Base-by-base conservation (phyloP, 2,797 vertebrate genomes). In the Heliangelus exortis region DNA sequence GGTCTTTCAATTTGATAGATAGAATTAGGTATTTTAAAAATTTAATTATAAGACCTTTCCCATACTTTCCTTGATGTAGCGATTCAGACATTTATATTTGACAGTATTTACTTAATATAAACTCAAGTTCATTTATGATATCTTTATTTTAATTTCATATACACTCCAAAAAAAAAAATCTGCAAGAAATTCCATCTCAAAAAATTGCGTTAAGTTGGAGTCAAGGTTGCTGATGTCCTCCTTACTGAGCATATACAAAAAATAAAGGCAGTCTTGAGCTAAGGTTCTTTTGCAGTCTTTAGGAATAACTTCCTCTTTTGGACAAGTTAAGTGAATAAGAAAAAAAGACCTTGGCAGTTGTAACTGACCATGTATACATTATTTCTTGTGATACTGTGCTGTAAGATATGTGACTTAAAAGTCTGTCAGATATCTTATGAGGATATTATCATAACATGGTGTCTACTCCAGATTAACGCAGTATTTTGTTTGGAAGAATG, bases 401-500 rank as follows among this genome's bases (percentile, higher is more conserved):
- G 55, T 85, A 73, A 76, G 47, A 53, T 90, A n/a, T 57, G 74
- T 84, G 83, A 77, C 84, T 41, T 41, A 41, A 41, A 66, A 83
- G 61, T 91, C 61, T 88, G 72, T 91, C 51, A 81, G 58, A 55
- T 87, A 77, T 90, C 69, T 80, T 84, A 51, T 1, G 61, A 92
- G 77, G 68, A 75, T 95, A 41, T 73, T 89, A 43, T 63, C 63
- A 67, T 77, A 87, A 54, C 19, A 15, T 0, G 6, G 23, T 90
- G 66, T 96, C 96, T 94, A 88, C 89, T 97, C 93, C 89, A 93
- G 84, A 94, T 97, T 92, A 96, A 95, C 75, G 73, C 95, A 95
- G 91, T 92, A 55, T 97, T 97, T 95, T 97, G 92, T 97, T 91
- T 93, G 93, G 95, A 95, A 95, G n/a, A 72, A 50, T 91, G 76